Conservation (phyloP, 1,140 invertebrate species). For the Penaeus indicus region DNA sequence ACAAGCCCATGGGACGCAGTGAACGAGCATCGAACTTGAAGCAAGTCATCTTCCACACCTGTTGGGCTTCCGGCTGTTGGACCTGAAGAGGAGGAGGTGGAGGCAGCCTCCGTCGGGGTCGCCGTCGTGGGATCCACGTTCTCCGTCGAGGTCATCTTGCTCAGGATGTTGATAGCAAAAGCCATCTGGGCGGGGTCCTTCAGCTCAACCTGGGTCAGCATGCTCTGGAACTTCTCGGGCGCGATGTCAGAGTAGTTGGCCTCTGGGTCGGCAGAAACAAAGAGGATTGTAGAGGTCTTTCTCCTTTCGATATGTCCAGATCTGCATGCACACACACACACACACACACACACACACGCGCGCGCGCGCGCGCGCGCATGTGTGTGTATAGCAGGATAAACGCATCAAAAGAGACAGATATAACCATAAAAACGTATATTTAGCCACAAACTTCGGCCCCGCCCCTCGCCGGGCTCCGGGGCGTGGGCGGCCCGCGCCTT, state of each 20-base stretch:
- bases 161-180: background rate
- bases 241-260: background rate
- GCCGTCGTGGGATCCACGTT: background rate
- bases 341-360: no score
- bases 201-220: background rate
- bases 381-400: no score
- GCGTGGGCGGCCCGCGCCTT: no score
- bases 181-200: background rate
- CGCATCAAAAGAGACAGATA: no score
- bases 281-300: background rate
- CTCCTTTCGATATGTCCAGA: background rate
- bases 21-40: background rate
- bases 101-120: background rate
- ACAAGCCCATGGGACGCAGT: background rate
- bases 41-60: background rate
- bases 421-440: no score
- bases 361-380: no score
- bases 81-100: background rate
- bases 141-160: background rate
- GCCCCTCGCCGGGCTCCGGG: background rate
- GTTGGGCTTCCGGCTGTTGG: background rate
- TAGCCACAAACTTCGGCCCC: background rate
- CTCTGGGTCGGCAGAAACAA: background rate
- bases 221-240: background rate
- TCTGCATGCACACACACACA: no score